Base-by-base conservation (phyloP, 2,113 vertebrate species). In the Clupea harengus region DNA sequence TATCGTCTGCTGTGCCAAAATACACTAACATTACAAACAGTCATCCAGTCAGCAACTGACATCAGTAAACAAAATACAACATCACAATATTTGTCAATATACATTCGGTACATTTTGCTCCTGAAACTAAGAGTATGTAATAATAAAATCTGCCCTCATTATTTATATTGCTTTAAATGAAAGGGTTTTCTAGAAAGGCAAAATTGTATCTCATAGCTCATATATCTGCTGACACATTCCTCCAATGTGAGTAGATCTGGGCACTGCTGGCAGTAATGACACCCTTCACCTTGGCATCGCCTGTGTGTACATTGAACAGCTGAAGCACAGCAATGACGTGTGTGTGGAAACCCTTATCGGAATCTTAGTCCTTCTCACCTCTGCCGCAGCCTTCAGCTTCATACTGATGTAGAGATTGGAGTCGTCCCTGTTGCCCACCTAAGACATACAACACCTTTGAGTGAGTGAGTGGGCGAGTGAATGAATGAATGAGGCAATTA, bases 401-500 rank as follows among this genome's bases (percentile, higher is more conserved):
- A 96, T 93, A 84, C 95, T 97, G 94, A 99, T 98, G 93, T 99
- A 99, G 75, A 99, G 95, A 93, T 99, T 99, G 0, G 98, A 99
- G 92, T 99, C 98, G 86, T 97, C 97, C 91, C 97, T 93, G 95
- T 97, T 92, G 45, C 98, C 98, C 89, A 99, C 97, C 98, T 99
- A 92, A 86, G 91, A 92, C 78, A 88, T 25, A n/a, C 15, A 50
- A 78, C 64, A 72, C 9, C 7, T 28, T 72, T 72, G 11, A 32
- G 25, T 28, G 64, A 78, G 28, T 39, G 9, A 78, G 57, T n/a
- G 18, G 20, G 3, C 2, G 4, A 64, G 28, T 4, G 15, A 78
- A 39, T 15, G 28, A 39, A 5, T 13, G 11, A 78, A 17, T 78
- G 39, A 60, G 3, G 54, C 5, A 6, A 60, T 60, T 60, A 60